These are phyloP conservation scores for Eutrigla gurnardus DNA, from an alignment of 2,797 vertebrate genomes.

Conservation along the genomic window DNA sequence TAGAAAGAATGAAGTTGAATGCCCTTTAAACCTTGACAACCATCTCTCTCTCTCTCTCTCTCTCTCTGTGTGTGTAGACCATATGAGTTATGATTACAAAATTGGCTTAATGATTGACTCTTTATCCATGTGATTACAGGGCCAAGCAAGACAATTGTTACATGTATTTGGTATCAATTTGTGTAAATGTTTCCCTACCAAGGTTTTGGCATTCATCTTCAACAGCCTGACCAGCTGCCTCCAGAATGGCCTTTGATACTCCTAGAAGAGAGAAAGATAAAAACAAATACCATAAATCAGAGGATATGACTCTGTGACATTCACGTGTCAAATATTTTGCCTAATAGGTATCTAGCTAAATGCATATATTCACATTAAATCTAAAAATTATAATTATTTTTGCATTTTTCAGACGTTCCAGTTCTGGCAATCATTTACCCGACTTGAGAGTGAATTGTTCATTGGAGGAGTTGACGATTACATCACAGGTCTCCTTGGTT, in stretches of 20 bases:
- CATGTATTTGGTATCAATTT: not conserved
- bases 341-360: not conserved
- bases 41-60: not conserved
- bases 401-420: not conserved
- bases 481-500: slow-evolving; percentile 87
- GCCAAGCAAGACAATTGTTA: not conserved
- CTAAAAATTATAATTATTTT: not conserved
- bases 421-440: slow-evolving; percentile 76
- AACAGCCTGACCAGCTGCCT: slow-evolving; percentile 78
- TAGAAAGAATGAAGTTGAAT: slow-evolving; percentile 8
- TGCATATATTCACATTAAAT: not conserved
- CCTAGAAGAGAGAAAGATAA: slow-evolving; percentile 59
- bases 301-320: not conserved
- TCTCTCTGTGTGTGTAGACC: not conserved
- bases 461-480: slow-evolving; percentile 91
- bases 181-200: slow-evolving; percentile 59
- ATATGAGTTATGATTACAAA: not conserved
- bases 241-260: slow-evolving; percentile 84
- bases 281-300: not conserved
- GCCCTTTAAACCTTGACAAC: not conserved
- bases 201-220: slow-evolving; percentile 70
- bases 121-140: not conserved
- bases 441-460: slow-evolving; percentile 79
- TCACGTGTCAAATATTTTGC: not conserved
- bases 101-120: slow-evolving; percentile 8